phyloP scores from a whole-genome alignment of 1,140 invertebrate species.

The Cherax destructor region DNA sequence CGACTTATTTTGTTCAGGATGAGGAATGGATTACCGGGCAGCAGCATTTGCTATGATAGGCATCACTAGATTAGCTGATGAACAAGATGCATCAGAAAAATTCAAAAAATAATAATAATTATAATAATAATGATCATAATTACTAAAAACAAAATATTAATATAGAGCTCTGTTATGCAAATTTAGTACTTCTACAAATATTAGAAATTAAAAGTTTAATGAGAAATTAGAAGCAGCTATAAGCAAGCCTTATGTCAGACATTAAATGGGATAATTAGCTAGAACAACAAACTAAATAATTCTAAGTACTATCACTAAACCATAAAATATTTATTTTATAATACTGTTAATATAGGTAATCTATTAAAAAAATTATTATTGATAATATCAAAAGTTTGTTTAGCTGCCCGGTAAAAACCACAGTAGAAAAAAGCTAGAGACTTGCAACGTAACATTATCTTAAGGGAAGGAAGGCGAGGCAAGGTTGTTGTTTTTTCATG shows the following conservation, averaged over 20 bases:
- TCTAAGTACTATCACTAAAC: neutral
- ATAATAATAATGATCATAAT: neutral
- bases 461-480: slow-evolving; percentile 1
- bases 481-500: slow-evolving; percentile 33
- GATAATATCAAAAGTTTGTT: neutral
- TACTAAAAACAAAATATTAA: neutral
- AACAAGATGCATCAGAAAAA: neutral
- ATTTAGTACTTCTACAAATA: too few species aligned
- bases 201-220: neutral
- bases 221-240: neutral
- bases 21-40: neutral
- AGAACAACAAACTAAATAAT: neutral
- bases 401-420: neutral
- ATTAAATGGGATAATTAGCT: neutral
- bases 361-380: neutral
- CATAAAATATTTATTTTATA: neutral
- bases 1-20: neutral
- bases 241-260: neutral
- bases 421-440: neutral
- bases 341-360: neutral
- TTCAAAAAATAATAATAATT: neutral
- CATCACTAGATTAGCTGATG: neutral
- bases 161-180: too few species aligned
- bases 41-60: neutral
- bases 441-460: neutral